phyloP scores from a whole-genome alignment of 2,797 vertebrate species.

The Micromesistius poutassou region DNA sequence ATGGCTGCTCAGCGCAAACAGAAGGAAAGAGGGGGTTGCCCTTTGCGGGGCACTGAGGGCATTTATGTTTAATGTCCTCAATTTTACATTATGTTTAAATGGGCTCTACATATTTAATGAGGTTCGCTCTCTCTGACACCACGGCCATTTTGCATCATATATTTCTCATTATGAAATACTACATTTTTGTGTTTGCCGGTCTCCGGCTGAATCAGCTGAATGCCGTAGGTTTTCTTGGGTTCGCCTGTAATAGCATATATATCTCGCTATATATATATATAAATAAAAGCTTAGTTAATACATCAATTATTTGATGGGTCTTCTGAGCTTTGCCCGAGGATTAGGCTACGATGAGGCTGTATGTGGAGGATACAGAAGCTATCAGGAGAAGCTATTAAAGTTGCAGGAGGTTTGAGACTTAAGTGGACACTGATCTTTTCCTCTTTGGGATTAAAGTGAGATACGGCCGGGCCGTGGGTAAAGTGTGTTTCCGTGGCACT shows the following conservation, averaged over 20 bases:
- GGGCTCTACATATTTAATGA: constrained; percentile 67
- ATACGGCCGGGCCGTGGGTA: constrained; percentile 37
- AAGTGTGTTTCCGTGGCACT: constrained; percentile 45
- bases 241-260: constrained; percentile 32
- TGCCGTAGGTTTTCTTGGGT: constrained; percentile 33
- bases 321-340: constrained; percentile 23
- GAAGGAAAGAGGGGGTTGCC: constrained; percentile 35
- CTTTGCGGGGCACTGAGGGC: constrained; percentile 29
- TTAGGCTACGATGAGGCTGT: constrained; percentile 24
- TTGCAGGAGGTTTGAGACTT: constrained; percentile 59
- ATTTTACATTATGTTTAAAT: constrained; percentile 71
- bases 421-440: constrained; percentile 56
- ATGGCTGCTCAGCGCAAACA: constrained; percentile 40
- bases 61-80: constrained; percentile 72
- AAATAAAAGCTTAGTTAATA: too few relatives aligned
- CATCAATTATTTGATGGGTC: constrained; percentile 18
- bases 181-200: constrained; percentile 25
- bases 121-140: constrained; percentile 46
- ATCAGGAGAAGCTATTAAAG: constrained; percentile 64
- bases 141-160: constrained; percentile 39
- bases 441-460: constrained; percentile 62
- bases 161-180: constrained; percentile 19
- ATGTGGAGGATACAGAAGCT: too few relatives aligned
- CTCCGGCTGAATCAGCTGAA: constrained; percentile 23
- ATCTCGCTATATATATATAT: too few relatives aligned